Evolutionary conservation across 1,140 invertebrate genomes (phyloP), one percentile per base, ranked within the genome.

Genomic region (Melanaphis sacchari): DNA sequence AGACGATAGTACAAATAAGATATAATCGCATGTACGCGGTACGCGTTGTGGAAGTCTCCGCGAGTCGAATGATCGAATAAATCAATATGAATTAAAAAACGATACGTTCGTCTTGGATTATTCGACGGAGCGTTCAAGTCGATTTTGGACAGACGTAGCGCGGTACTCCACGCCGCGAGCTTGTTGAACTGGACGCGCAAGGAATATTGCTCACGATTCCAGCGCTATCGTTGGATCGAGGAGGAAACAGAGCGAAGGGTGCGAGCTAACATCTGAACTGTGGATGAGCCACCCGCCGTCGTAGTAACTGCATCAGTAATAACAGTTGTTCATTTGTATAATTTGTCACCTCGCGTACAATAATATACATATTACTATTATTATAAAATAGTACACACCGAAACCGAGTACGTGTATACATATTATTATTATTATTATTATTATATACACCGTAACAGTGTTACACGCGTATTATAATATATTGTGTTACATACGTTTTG

Each of bases 401-500:
- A 31, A 31, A n/a, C 26, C 59, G 31, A 76, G 15, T 76, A 66
- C 26, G 59, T 66, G 31, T 66, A 66, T n/a, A 66, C 31, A 66
- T n/a, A 66, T n/a, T n/a, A 31, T n/a, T n/a, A 15, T 18, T 49
- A 49, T 49, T 49, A 49, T 49, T 43, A 9, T 43, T 43, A 43
- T 43, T 43, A 43, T 9, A 54, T 24, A 59, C 26, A 66, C 11
- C 31, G 9, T 59, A 59, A 59, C 26, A n/a, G 46, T 49, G 46
- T n/a, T 18, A 11, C 46, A 89, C 7, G 22, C 46, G 49, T 52
- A 52, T 41, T 24, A 38, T 41, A 84, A 26, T 46, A 87, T 88
- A 49, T n/a, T 88, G 46, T 43, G 43, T 91, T 41, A 40, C 40
- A 91, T 81, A 81, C n/a, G 49, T 85, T 93, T 22, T 52, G 91